Percentiles rank a stretch among this genome's conserved stretches.
phyloP scores from a whole-genome alignment of 2,113 vertebrate genomes.

The Ariopsis seemanni region DNA sequence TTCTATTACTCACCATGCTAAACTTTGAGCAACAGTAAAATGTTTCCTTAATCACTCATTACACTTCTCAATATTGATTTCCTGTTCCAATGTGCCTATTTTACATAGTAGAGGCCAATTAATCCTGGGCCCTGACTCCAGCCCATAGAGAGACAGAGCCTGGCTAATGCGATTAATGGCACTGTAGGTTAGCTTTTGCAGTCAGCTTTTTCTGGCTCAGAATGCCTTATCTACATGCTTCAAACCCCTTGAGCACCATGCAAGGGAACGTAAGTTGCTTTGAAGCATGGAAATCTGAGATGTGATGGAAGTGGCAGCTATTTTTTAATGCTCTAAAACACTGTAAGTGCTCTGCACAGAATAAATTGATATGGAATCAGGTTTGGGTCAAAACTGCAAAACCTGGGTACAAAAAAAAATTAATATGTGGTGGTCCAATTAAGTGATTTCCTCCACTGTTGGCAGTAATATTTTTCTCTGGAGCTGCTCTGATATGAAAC shows the following conservation, averaged over 20 bases:
- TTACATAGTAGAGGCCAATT: conserved; percentile 74
- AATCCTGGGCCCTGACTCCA: conserved; percentile 68
- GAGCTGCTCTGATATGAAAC: neutral
- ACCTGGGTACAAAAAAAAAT: neutral
- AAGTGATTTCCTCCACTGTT: neutral
- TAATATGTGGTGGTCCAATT: neutral
- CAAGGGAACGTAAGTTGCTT: conserved; percentile 39
- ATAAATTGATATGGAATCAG: neutral
- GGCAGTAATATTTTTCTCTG: neutral
- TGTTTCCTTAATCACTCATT: conserved; percentile 73
- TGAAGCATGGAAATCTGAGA: conserved; percentile 47
- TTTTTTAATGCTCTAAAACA: conserved; percentile 21
- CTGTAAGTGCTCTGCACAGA: neutral
- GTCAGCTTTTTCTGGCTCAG: conserved; percentile 46
- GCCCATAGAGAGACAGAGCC: conserved; percentile 55
- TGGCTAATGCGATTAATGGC: conserved; percentile 73
- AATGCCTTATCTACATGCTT: conserved; percentile 54
- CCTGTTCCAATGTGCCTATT: conserved; percentile 65
- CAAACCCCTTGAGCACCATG: conserved; percentile 47
- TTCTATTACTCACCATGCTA: conserved; percentile 48
- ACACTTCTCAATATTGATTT: conserved; percentile 68
- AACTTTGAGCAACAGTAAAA: conserved; percentile 64
- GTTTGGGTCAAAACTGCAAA: neutral
- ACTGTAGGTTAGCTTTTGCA: conserved; percentile 64
- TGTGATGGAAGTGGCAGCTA: conserved; percentile 28